These are phyloP conservation scores for Rhagonycha lutea DNA, from an alignment of 2,888 invertebrate genomes.

Conservation along the genomic window DNA sequence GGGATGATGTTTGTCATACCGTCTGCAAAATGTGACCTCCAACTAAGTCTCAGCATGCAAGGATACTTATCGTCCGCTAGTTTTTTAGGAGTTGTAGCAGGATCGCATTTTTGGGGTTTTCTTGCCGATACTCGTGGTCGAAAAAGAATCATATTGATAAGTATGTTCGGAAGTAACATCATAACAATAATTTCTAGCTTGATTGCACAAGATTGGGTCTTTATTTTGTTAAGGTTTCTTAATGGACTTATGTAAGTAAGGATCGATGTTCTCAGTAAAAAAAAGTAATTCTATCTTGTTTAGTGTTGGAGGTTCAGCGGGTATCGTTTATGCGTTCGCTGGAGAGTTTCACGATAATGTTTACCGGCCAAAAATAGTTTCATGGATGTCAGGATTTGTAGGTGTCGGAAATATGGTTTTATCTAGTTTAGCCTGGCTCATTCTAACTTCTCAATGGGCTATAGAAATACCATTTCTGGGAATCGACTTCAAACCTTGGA, in stretches of 20 bases:
- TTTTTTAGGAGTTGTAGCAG: slow-evolving; percentile 65
- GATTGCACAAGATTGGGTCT: slow-evolving; percentile 57
- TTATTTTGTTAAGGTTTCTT: slow-evolving; percentile 58
- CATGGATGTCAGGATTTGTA: slow-evolving; percentile 52
- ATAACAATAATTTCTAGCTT: slow-evolving; percentile 59
- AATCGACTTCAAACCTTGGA: slow-evolving; percentile 50
- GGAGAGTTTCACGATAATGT: slow-evolving; percentile 59
- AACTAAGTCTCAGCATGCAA: slow-evolving; percentile 63
- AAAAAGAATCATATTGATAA: slow-evolving; percentile 55
- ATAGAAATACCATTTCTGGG: slow-evolving; percentile 58
- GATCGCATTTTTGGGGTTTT: slow-evolving; percentile 64
- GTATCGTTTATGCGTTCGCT: slow-evolving; percentile 58
- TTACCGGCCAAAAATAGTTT: slow-evolving; percentile 54
- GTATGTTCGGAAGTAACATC: slow-evolving; percentile 56
- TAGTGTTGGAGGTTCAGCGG: slow-evolving; percentile 56
- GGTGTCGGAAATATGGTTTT: slow-evolving; percentile 50
- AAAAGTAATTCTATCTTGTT: slow-evolving; percentile 15
- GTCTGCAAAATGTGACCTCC: slow-evolving; percentile 69
- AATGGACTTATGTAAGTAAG: slow-evolving; percentile 59
- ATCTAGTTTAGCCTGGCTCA: slow-evolving; percentile 51
- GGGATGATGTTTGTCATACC: slow-evolving; percentile 69
- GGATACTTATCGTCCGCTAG: slow-evolving; percentile 69
- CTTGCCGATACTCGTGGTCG: slow-evolving; percentile 62
- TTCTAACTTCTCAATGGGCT: slow-evolving; percentile 46
- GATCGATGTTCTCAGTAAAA: not conserved